Base-by-base conservation (phyloP, 2,888 invertebrate genomes). In the Drosophila multiciliata region DNA sequence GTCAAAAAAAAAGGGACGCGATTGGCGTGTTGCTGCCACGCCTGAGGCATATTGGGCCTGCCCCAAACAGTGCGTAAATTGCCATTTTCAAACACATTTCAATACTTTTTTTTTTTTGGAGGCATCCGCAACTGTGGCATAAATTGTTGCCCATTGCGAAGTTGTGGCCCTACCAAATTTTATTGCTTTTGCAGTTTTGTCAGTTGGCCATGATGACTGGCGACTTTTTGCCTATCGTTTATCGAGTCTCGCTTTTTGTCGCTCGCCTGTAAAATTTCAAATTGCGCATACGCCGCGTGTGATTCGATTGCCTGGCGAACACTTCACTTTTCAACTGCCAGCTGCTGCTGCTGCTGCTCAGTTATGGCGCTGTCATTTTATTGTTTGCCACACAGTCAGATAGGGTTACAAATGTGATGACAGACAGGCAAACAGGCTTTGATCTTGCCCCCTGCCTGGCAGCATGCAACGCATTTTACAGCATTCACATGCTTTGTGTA, bases 31-130 rank as follows among this genome's bases (percentile, higher is more conserved):
- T 69, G 66, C 66, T 66, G 69, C 73, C 66, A 67, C n/a, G 89
- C 85, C 89, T 82, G 71, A 59, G 83, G 89, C 89, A 69, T 83
- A 83, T 87, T 83, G 71, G 69, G 71, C 67, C 75, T 71, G 74
- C 68, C 68, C 82, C 84, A 75, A 82, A 73, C 84, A 77, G 89
- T 86, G 89, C 89, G 85, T 88, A 86, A 88, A 88, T 86, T 86
- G 85, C 89, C 87, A 86, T 88, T 86, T 86, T 87, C 78, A 76
- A 88, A 86, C 74, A 81, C 84, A 86, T 88, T 86, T 86, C 89
- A 85, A 86, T 88, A 88, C 53, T 67, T 60, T 78, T 64, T 26
- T 32, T 6, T 38, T 70, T 75, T 64, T 23, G 11, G 20, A 49
- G 59, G 40, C 26, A 52, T 61, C 61, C 63, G 66, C 54, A 54